phyloP scores from a whole-genome alignment of 2,888 invertebrate species.

The Hirtodrosophila duncani region DNA sequence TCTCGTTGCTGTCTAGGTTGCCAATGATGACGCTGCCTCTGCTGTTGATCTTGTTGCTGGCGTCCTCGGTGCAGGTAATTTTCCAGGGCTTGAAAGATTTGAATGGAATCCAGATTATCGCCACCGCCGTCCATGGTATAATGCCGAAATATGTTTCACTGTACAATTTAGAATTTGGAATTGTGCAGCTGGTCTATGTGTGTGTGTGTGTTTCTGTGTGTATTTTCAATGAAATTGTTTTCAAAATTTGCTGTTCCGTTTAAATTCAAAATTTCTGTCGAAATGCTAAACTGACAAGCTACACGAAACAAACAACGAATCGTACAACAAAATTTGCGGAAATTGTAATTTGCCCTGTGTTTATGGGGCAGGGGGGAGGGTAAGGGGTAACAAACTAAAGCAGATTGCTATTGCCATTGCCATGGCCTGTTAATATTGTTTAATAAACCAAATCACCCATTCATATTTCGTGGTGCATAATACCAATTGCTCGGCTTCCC shows the following conservation, averaged over 20 bases:
- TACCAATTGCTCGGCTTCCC: no score
- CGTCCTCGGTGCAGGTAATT: not conserved
- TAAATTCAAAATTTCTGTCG: not conserved
- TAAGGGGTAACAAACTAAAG: no score
- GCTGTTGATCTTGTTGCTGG: not conserved
- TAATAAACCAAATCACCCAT: slow-evolving; percentile 16
- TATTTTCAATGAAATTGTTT: not conserved
- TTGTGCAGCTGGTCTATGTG: no score
- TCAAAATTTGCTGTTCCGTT: no score
- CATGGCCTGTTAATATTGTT: slow-evolving; percentile 26
- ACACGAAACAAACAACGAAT: slow-evolving; percentile 7
- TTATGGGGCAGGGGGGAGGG: no score
- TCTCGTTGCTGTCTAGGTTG: no score
- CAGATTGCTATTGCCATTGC: no score
- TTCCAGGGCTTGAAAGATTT: slow-evolving; percentile 7
- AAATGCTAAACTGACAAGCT: slow-evolving; percentile 14
- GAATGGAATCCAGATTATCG: slow-evolving; percentile 47
- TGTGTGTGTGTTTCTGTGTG: no score
- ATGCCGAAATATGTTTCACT: not conserved
- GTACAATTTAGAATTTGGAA: slow-evolving; percentile 26
- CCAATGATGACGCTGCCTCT: no score
- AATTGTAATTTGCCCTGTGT: no score
- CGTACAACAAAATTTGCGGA: slow-evolving; percentile 4
- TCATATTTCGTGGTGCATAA: slow-evolving; percentile 10
- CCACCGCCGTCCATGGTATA: slow-evolving; percentile 58